phyloP scores from a whole-genome alignment of 2,888 invertebrate species.

The Drosophila macrothrix region DNA sequence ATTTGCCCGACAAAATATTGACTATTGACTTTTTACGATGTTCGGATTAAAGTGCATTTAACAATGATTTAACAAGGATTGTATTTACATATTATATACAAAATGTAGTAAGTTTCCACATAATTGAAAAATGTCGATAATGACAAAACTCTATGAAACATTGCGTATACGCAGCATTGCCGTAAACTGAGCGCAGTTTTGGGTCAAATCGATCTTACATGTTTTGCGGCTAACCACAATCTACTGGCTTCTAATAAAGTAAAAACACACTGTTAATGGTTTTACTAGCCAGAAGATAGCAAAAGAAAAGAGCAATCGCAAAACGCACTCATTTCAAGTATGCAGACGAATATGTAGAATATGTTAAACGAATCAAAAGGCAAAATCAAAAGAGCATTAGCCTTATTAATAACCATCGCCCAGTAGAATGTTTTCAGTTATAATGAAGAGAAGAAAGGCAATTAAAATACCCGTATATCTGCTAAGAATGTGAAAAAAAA shows the following conservation, averaged over 20 bases:
- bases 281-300: neutral
- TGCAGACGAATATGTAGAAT: neutral
- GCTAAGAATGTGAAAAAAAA: neutral
- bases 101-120: neutral
- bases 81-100: neutral
- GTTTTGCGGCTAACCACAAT: neutral
- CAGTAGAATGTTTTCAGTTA: neutral
- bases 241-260: neutral
- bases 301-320: constrained; percentile 1
- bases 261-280: neutral
- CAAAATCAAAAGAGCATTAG: neutral
- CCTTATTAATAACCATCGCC: constrained; percentile 4
- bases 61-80: neutral
- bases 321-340: neutral
- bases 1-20: neutral
- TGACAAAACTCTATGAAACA: constrained; percentile 1
- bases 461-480: neutral
- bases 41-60: neutral
- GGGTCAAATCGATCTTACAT: constrained; percentile 35
- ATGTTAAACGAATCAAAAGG: neutral
- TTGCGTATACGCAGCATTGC: constrained; percentile 48
- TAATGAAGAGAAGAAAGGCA: neutral
- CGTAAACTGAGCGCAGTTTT: constrained; percentile 21
- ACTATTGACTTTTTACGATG: neutral
- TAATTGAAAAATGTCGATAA: neutral